Evolutionary conservation across 2,797 vertebrate species (phyloP), one percentile per base, ranked within the genome.

Genomic region (Semaprochilodus insignis): DNA sequence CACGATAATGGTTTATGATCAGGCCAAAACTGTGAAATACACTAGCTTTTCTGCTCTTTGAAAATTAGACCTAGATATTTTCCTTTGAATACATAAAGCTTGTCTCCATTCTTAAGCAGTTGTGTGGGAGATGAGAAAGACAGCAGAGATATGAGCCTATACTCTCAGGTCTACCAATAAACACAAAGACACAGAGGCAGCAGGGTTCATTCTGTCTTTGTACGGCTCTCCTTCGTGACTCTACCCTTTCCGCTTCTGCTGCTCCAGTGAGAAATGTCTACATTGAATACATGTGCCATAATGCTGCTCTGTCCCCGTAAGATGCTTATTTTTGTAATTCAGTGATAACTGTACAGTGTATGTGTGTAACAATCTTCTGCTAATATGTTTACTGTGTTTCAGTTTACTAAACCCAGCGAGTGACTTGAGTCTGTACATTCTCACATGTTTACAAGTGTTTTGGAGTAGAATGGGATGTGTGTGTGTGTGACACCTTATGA

Each of bases 241-340:
- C 74, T 62, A 16, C 65, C 44, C 59, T n/a, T 31, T 76, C 65
- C 36, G 67, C 69, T 78, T 55, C 17, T 83, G 60, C 74, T 71
- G 74, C 73, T 84, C 72, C 51, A 23, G 44, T 34, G 60, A 63
- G 65, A 21, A 7, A 7, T 1, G 25, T 80, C 87, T 73, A 87
- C 86, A 82, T 84, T n/a, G 19, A 62, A 52, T 85, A 2, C 85
- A 80, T 70, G 71, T 81, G 84, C 83, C 81, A 77, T 27, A 70
- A 74, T 73, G 74, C 81, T 10, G 67, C 81, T 81, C 40, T 83
- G 88, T 87, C 84, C 71, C 85, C 88, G 88, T 84, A 88, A 91
- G 90, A 91, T 90, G 87, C 93, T 81, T 92, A 93, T 93, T 94
- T 94, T 94, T 94, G 85, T 92, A 93, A 90, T 87, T 86, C 90